Percentiles rank a stretch among this genome's conserved stretches.
Conservation (phyloP, 2,888 invertebrate genomes). For the Nymphalis c-album region DNA sequence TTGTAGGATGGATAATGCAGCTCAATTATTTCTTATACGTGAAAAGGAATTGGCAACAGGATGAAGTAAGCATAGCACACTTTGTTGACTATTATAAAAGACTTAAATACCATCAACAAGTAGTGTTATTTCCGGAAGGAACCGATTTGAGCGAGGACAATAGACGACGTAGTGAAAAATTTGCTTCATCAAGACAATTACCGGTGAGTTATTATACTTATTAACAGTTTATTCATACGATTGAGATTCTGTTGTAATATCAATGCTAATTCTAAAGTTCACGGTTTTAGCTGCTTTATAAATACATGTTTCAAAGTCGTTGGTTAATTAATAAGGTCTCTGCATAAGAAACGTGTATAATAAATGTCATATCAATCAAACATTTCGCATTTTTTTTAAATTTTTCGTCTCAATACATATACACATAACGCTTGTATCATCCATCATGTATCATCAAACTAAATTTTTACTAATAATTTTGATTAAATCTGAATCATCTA, state of each 20-base stretch:
- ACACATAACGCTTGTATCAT: no score
- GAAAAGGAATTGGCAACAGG: constrained; percentile 90
- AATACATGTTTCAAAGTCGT: no score
- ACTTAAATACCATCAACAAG: constrained; percentile 83
- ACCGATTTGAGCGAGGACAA: constrained; percentile 89
- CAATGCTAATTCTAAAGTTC: not conserved
- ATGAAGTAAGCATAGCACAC: constrained; percentile 84
- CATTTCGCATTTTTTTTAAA: no score
- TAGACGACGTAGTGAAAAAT: constrained; percentile 85
- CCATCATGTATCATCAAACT: no score
- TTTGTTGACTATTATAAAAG: constrained; percentile 88
- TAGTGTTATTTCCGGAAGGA: constrained; percentile 94
- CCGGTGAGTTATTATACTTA: constrained; percentile 69
- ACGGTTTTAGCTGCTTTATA: not conserved
- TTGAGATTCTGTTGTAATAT: not conserved
- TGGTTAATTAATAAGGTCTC: no score
- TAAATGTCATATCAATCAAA: no score
- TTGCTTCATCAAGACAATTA: constrained; percentile 85
- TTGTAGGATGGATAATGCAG: constrained; percentile 93
- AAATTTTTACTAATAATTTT: no score
- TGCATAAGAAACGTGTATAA: no score
- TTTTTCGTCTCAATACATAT: no score
- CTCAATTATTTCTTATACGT: constrained; percentile 91
- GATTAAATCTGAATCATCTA: no score
- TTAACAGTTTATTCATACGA: not conserved